A percentile compares a stretch with the other conserved stretches of the same genome.
These are phyloP conservation scores for Aphidius gifuensis DNA, from an alignment of 1,140 invertebrate species.

Conservation along the genomic window DNA sequence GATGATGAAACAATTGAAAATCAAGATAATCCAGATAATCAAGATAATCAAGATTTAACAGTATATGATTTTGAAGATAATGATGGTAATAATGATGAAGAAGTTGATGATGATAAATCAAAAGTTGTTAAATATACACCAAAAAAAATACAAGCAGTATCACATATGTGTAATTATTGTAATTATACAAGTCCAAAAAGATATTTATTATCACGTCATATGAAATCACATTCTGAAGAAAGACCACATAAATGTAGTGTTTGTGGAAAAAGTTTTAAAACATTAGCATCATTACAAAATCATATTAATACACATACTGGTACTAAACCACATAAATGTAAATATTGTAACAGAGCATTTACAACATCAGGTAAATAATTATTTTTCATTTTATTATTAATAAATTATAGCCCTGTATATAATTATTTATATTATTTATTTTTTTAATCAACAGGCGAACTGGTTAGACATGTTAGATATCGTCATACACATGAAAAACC, in stretches of 20 bases:
- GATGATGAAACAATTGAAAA: slow-evolving; percentile 57
- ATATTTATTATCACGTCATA: slow-evolving; percentile 86
- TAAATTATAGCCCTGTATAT: too few species aligned
- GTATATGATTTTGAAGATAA: slow-evolving; percentile 68
- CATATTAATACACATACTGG: slow-evolving; percentile 97
- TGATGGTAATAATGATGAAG: slow-evolving; percentile 55
- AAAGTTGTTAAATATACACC: slow-evolving; percentile 67
- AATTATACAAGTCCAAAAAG: slow-evolving; percentile 86
- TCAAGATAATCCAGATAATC: slow-evolving; percentile 60
- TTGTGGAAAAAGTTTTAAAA: slow-evolving; percentile 94
- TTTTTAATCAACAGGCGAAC: slow-evolving; percentile 67
- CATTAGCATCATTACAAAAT: slow-evolving; percentile 87
- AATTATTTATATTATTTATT: slow-evolving; percentile 7
- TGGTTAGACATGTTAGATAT: slow-evolving; percentile 89
- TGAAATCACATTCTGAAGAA: slow-evolving; percentile 95
- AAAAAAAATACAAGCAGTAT: slow-evolving; percentile 68
- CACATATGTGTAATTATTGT: slow-evolving; percentile 85
- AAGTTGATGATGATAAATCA: slow-evolving; percentile 62
- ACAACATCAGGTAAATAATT: slow-evolving; percentile 78
- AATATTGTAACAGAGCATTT: slow-evolving; percentile 88
- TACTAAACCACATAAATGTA: slow-evolving; percentile 91
- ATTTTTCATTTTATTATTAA: background rate
- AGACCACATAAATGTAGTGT: slow-evolving; percentile 91
- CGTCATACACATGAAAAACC: slow-evolving; percentile 94
- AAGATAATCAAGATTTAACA: slow-evolving; percentile 62